Base-by-base conservation (phyloP, 1,140 invertebrate species). In the Aporrectodea caliginosa region DNA sequence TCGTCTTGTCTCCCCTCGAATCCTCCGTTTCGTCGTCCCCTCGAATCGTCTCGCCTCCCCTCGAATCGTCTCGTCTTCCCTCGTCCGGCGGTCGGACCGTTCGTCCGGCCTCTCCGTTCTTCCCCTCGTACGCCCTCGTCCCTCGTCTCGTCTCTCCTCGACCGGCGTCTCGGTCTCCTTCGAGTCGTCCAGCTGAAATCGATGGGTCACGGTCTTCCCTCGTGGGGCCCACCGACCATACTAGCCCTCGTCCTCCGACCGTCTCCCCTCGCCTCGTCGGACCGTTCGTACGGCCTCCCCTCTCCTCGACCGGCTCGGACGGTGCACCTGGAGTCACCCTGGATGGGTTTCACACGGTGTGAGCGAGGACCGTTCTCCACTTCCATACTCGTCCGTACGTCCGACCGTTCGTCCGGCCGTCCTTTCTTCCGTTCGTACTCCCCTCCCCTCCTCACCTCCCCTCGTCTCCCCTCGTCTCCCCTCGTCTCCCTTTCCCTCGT, bases 91-190 rank as follows among this genome's bases (percentile, higher is more conserved):
- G n/a, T n/a, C n/a, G n/a, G n/a, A n/a, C n/a, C n/a, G n/a, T n/a
- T n/a, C n/a, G n/a, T n/a, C 16, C 68, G 16, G 16, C 68, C 16
- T n/a, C 68, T 69, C 68, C 16, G 16, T n/a, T 69, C 68, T 16
- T n/a, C 68, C n/a, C 68, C 16, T n/a, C 68, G 16, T 69, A 16
- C 16, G 16, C 68, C n/a, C 68, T 16, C 68, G 16, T 69, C 68
- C 16, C 68, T n/a, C 68, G 68, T n/a, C 68, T 69, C 68, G 68
- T n/a, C 68, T 69, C 68, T 16, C 68, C 68, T 69, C 68, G 68
- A 16, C 68, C n/a, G 16, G 68, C 68, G 16, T 69, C 68, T n/a
- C 68, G 16, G 16, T 16, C 68, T n/a, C n/a, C 68, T 16, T n/a
- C 68, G 16, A n/a, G 16, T n/a, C n/a, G 16, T 16, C 68, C 68